A percentile compares a stretch with the other conserved stretches of the same genome.
These are phyloP conservation scores for Chironex yamaguchii DNA, from an alignment of 30 jellyfish, hydroid and myxozoan species.

Conservation along the genomic window DNA sequence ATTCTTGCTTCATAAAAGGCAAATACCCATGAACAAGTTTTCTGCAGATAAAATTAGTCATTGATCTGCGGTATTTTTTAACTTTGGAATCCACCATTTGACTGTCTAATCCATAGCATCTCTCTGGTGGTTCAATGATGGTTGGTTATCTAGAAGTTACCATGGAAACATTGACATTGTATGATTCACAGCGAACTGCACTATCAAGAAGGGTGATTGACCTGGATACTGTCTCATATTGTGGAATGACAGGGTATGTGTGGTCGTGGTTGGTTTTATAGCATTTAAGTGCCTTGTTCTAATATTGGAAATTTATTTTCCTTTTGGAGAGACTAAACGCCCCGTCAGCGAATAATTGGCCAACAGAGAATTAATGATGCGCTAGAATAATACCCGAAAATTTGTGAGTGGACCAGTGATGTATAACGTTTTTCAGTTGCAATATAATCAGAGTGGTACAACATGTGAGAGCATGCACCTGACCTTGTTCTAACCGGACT, in stretches of 20 bases:
- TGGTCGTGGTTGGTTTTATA: not conserved
- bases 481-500: too few species aligned
- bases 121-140: constrained; percentile 94
- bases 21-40: too few species aligned
- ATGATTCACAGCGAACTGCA: constrained; percentile 92
- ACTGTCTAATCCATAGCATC: constrained; percentile 43
- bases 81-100: too few species aligned
- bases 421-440: too few species aligned
- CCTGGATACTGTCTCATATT: constrained; percentile 85
- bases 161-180: constrained; percentile 72
- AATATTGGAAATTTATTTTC: not conserved
- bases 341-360: not conserved
- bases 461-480: too few species aligned
- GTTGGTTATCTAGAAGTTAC: constrained; percentile 83
- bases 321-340: too few species aligned
- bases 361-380: not conserved
- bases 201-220: constrained; percentile 91
- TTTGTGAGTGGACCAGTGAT: not conserved
- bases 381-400: too few species aligned
- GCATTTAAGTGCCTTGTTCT: not conserved
- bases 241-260: constrained; percentile 91
- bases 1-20: too few species aligned
- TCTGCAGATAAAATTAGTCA: too few species aligned
- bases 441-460: too few species aligned
- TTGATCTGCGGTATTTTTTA: too few species aligned